Percentiles rank a stretch among this genome's conserved stretches.
Conservation (phyloP, 2,888 invertebrate genomes). For the Pemphredon lugubris region DNA sequence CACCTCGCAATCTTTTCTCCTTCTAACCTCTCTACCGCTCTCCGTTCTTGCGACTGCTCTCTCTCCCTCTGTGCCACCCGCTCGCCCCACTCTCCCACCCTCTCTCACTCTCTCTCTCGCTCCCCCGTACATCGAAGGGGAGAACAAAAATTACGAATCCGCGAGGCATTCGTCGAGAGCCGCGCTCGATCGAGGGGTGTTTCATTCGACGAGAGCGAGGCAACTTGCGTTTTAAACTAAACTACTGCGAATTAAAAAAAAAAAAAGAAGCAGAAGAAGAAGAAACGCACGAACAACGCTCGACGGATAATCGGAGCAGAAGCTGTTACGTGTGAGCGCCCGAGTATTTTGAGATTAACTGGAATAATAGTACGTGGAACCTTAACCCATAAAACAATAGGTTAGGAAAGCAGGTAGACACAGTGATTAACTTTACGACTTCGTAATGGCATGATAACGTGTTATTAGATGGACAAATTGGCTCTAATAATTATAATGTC, state of each 20-base stretch:
- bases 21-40: constrained; percentile 27
- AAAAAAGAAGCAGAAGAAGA: background rate
- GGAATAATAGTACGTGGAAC: constrained; percentile 22
- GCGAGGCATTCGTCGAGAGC: constrained; percentile 61
- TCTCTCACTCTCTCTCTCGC: too few species aligned
- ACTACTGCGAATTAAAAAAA: constrained; percentile 1
- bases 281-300: too few species aligned
- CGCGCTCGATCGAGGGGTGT: constrained; percentile 57
- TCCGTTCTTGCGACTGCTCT: constrained; percentile 28
- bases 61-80: constrained; percentile 23
- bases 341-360: constrained; percentile 27
- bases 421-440: constrained; percentile 55
- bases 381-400: constrained; percentile 37
- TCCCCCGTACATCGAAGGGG: constrained; percentile 52
- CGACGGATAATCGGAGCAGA: background rate
- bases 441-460: constrained; percentile 51
- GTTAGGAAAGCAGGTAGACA: constrained; percentile 43
- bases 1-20: constrained; percentile 42
- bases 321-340: background rate
- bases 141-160: constrained; percentile 68
- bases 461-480: constrained; percentile 54
- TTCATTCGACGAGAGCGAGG: constrained; percentile 32
- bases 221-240: constrained; percentile 13
- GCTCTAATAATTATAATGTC: constrained; percentile 48
- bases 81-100: constrained; percentile 10